Evolutionary conservation across 2,797 vertebrate species (phyloP), one percentile per base, ranked within the genome.

Genomic region (Pipistrellus pygmaeus): DNA sequence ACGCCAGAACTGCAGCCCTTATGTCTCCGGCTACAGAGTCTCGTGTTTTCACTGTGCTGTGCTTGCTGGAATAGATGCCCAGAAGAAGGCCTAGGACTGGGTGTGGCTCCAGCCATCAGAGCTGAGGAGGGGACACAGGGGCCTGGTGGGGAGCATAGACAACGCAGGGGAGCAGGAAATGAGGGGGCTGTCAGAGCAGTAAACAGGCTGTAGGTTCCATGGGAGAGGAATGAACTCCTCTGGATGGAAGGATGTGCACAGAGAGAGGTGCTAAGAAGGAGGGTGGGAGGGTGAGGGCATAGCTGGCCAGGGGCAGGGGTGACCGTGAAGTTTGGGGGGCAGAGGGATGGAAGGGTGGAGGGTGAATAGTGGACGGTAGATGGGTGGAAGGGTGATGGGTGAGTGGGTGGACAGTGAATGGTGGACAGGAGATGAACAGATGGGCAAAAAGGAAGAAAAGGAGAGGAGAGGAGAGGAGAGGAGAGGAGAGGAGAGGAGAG

Each of bases 251-350:
- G 10, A 0, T 1, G 1, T 0, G 35, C 17, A 25, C 12, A 35
- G n/a, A 21, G 2, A 53, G 46, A 27, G 57, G 57, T 27, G 57
- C 25, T 60, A 60, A 27, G 57, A 25, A 60, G 57, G 57, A 60
- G n/a, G 20, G 41, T 6, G 25, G 8, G 32, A 77, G 4, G 23
- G 25, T 4, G 41, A 6, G 72, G 2, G 32, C 38, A 4, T 3
- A n/a, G 35, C 2, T 30, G 32, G 78, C 15, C 1, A 32, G 72
- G 5, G 10, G 6, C 14, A 25, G 14, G 20, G 11, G 20, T 17
- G 35, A 18, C 3, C 17, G 1, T 1, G 38, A 41, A 5, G 6
- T 13, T 0, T 0, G 44, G 44, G 25, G 23, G 15, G 38, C 1
- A 7, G 30, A 20, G 14, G 6, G 27, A 6, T 6, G 13, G 27